Percentiles rank a stretch among this genome's conserved stretches.
These are phyloP conservation scores for Drosophila nikananu DNA, from an alignment of 1,140 invertebrate species.

Conservation along the genomic window DNA sequence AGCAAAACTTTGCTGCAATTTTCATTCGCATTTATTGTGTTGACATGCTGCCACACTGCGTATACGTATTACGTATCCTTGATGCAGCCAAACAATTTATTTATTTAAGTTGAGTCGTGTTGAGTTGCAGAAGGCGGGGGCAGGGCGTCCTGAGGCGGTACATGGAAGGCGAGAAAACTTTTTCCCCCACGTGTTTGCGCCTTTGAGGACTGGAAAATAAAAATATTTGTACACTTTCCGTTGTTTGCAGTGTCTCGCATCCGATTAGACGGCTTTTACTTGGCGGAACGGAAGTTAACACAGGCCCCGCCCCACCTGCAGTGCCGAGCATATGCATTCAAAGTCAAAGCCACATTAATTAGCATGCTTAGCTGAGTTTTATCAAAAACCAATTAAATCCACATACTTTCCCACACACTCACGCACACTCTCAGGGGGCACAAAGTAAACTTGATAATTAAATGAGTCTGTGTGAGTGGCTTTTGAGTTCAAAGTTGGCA, in stretches of 20 bases:
- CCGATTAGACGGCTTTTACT: slow-evolving; percentile 16
- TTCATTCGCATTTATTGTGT: slow-evolving; percentile 67
- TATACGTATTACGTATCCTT: slow-evolving; percentile 53
- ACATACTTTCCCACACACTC: slow-evolving; percentile 18
- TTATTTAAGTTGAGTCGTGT: slow-evolving; percentile 55
- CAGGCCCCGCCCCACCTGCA: slow-evolving; percentile 17
- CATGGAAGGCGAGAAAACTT: slow-evolving; percentile 30
- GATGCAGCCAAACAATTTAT: slow-evolving; percentile 63
- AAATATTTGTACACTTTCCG: slow-evolving; percentile 48
- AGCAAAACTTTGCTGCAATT: slow-evolving; percentile 55
- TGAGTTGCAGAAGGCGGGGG: slow-evolving; percentile 21
- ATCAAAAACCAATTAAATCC: slow-evolving; percentile 82
- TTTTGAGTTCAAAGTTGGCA: slow-evolving; percentile 72
- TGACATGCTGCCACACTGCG: slow-evolving; percentile 66
- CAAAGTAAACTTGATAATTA: slow-evolving; percentile 69
- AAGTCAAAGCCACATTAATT: slow-evolving; percentile 75
- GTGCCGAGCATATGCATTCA: slow-evolving; percentile 56
- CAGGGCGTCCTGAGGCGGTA: neutral
- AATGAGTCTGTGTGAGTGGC: slow-evolving; percentile 47
- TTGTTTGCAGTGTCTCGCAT: slow-evolving; percentile 26
- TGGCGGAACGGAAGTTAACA: slow-evolving; percentile 9
- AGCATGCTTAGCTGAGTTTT: slow-evolving; percentile 82
- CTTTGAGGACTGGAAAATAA: slow-evolving; percentile 30
- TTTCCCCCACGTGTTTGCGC: slow-evolving; percentile 29
- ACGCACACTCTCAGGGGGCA: slow-evolving; percentile 14